phyloP scores from a whole-genome alignment of 2,113 vertebrate species.

The Uropsilus gracilis region DNA sequence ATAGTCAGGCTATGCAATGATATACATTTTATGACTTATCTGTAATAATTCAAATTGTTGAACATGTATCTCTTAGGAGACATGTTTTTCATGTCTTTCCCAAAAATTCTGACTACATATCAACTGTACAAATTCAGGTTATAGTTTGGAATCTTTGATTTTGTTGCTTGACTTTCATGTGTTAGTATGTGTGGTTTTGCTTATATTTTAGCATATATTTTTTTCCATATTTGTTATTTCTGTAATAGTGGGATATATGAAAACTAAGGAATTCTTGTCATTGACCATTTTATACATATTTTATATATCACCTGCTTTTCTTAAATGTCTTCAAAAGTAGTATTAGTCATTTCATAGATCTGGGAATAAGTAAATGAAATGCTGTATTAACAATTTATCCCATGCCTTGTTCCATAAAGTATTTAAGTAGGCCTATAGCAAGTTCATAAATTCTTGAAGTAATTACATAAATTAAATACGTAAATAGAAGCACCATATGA shows the following conservation, averaged over 20 bases:
- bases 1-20: not conserved
- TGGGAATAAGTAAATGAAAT: slow-evolving; percentile 36
- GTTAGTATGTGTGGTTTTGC: not conserved
- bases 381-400: not conserved
- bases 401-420: not conserved
- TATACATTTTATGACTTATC: not conserved
- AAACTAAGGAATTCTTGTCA: not conserved
- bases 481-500: not conserved
- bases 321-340: not conserved
- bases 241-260: not conserved
- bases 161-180: not conserved
- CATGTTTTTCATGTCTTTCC: not conserved
- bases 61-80: not conserved
- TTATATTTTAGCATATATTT: not conserved
- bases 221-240: slow-evolving; percentile 23
- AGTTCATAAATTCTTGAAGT: not conserved
- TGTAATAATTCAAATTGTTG: slow-evolving; percentile 19
- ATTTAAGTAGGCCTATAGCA: slow-evolving; percentile 7
- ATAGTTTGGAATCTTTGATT: not conserved
- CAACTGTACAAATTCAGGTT: not conserved
- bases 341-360: not conserved
- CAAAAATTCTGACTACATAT: not conserved
- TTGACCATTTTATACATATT: slow-evolving; percentile 21
- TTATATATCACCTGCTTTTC: not conserved
- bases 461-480: not conserved